Conservation (phyloP, 30 jellyfish, hydroid and myxozoan species). For the Cassiopea andromeda region DNA sequence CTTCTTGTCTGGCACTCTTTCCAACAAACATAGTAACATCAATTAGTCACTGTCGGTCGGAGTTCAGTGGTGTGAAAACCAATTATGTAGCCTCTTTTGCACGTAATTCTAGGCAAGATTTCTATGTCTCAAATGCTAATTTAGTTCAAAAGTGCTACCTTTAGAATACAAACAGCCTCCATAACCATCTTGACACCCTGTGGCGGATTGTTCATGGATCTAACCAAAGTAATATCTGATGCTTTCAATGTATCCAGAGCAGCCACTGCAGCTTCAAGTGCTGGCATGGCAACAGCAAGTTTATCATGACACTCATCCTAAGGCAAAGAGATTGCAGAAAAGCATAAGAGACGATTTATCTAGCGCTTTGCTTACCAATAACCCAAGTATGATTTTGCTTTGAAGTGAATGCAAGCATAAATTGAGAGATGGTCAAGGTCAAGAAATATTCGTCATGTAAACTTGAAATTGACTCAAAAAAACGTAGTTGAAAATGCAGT, state of each 20-base stretch:
- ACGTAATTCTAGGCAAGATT: not conserved
- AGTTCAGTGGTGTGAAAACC: not conserved
- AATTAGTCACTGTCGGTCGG: too few relatives aligned
- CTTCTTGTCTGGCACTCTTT: too few relatives aligned
- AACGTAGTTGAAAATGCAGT: too few relatives aligned
- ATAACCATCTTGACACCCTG: slow-evolving; percentile 72
- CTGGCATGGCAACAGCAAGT: slow-evolving; percentile 71
- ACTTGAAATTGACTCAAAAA: too few relatives aligned
- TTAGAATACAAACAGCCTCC: slow-evolving; percentile 75
- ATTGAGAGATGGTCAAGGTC: too few relatives aligned
- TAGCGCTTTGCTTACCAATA: too few relatives aligned
- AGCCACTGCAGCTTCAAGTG: slow-evolving; percentile 49
- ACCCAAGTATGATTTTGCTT: too few relatives aligned
- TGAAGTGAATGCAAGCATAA: too few relatives aligned
- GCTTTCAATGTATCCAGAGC: slow-evolving; percentile 68
- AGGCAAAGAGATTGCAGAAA: not conserved
- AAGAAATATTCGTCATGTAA: too few relatives aligned
- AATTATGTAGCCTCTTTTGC: not conserved
- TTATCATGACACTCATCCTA: slow-evolving; percentile 74
- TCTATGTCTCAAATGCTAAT: not conserved
- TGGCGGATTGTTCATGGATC: slow-evolving; percentile 59
- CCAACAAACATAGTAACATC: too few relatives aligned
- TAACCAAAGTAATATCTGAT: slow-evolving; percentile 54
- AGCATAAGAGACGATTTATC: too few relatives aligned
- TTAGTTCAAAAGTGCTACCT: slow-evolving; percentile 18